Base-by-base conservation (phyloP, 92 coral and sea anemone species). In the Parazoanthus atlanticus region DNA sequence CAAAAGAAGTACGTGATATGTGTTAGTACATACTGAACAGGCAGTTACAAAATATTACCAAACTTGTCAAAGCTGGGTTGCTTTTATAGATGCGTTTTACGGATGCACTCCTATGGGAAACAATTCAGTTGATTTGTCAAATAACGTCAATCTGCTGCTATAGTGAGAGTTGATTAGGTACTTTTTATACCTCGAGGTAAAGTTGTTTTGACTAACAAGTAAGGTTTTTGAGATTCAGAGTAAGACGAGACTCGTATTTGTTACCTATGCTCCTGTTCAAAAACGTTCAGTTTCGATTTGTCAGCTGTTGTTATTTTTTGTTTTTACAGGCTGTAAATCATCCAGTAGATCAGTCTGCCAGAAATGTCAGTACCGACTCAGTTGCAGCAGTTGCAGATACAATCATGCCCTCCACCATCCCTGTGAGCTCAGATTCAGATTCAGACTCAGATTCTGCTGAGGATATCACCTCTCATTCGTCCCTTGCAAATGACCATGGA, bases 331-430 rank as follows among this genome's bases (percentile, higher is more conserved):
- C 29, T 67, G 29, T 67, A 10, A 67, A 67, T 25, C 73, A 67
- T 67, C 73, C 73, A 67, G 73, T 67, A 30, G 31, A 67, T 25
- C 73, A 67, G 73, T 67, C 71, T 28, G 71, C 71, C 71, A 65
- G 26, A 65, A 65, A 25, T 21, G 71, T 65, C 71, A 28, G 26
- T 65, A 28, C 71, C 71, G 71, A 65, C 26, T 65, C 71, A 65
- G 71, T 65, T 65, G 71, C 28, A 65, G 26, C 71, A 65, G 71
- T 25, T 65, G 71, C 71, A 65, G 71, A 65, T 65, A 28, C 71
- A 65, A 65, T 65, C 71, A 65, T 65, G 71, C 26, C 31, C 73
- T 67, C 73, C 73, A 30, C 73, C 31, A 67, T 67, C 73, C 31
- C n/a, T 67, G 73, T 25, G n/a, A 11, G 73, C 73, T 67, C 11